Percentiles rank a stretch among this genome's conserved stretches.
Conservation (phyloP, 2,888 invertebrate species). For the Diloba caeruleocephala region DNA sequence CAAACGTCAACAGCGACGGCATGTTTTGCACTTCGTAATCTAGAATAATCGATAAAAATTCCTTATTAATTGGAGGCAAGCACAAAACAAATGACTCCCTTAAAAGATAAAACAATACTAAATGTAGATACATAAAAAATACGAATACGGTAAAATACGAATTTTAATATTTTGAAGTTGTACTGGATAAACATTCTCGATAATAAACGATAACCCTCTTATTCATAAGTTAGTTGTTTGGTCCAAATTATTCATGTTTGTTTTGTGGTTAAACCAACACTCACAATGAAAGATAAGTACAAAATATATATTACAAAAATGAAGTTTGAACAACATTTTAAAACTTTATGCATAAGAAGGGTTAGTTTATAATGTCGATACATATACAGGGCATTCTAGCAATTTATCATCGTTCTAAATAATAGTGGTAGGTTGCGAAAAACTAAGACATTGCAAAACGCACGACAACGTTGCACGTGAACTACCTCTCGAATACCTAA, state of each 20-base stretch:
- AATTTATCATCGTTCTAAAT: slow-evolving; percentile 47
- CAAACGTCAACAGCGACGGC: slow-evolving; percentile 49
- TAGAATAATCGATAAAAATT: slow-evolving; percentile 65
- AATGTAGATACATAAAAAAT: not conserved
- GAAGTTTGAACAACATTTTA: too few relatives aligned
- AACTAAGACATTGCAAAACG: slow-evolving; percentile 42
- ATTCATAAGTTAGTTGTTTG: too few relatives aligned
- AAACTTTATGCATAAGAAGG: too few relatives aligned
- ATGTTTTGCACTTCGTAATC: slow-evolving; percentile 66
- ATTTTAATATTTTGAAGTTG: not conserved
- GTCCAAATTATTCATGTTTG: too few relatives aligned
- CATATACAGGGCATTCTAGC: slow-evolving; percentile 31
- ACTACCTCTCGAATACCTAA: slow-evolving; percentile 43
- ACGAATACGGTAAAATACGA: not conserved
- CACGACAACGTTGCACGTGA: slow-evolving; percentile 43
- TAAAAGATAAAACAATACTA: too few relatives aligned
- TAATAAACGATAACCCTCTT: too few relatives aligned
- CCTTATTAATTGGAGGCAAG: slow-evolving; percentile 11
- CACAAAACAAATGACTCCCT: slow-evolving; percentile 10
- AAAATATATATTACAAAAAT: too few relatives aligned
- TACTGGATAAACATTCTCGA: too few relatives aligned
- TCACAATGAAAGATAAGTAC: too few relatives aligned
- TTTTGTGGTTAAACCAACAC: too few relatives aligned
- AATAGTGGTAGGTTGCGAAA: slow-evolving; percentile 46
- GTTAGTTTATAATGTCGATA: slow-evolving; percentile 22